These are phyloP conservation scores for Megaceryle torquata DNA, from an alignment of 2,113 vertebrate species.

Conservation along the genomic window DNA sequence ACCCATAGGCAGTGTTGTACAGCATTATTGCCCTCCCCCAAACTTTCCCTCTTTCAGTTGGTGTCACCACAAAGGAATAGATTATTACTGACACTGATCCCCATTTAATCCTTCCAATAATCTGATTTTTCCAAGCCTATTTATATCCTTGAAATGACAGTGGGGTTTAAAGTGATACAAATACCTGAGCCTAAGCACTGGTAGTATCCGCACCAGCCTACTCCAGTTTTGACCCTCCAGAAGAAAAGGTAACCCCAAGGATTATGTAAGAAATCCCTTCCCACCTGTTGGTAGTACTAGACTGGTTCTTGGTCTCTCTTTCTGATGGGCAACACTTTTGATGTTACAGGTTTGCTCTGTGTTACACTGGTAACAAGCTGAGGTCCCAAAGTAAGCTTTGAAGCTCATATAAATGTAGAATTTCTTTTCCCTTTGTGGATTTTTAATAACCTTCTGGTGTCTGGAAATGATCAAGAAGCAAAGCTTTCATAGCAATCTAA, in stretches of 20 bases:
- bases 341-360: background rate
- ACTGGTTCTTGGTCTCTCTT: background rate
- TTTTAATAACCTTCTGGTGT: slow-evolving; percentile 54
- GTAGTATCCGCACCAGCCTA: background rate
- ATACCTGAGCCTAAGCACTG: background rate
- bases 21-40: background rate
- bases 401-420: slow-evolving; percentile 18
- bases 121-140: slow-evolving; percentile 65
- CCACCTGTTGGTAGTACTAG: background rate
- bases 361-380: background rate
- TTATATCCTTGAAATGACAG: slow-evolving; percentile 56
- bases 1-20: background rate
- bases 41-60: background rate
- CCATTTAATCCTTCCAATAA: slow-evolving; percentile 63
- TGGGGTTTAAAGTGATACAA: slow-evolving; percentile 28
- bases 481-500: slow-evolving; percentile 51
- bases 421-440: slow-evolving; percentile 45
- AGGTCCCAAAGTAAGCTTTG: slow-evolving; percentile 22
- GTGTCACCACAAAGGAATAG: slow-evolving; percentile 18
- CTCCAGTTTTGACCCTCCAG: background rate
- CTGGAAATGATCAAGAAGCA: slow-evolving; percentile 62
- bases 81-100: slow-evolving; percentile 61
- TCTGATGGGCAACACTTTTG: background rate
- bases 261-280: background rate
- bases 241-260: background rate